Conservation (phyloP, 2,113 vertebrate species). For the Myiozetetes cayanensis region DNA sequence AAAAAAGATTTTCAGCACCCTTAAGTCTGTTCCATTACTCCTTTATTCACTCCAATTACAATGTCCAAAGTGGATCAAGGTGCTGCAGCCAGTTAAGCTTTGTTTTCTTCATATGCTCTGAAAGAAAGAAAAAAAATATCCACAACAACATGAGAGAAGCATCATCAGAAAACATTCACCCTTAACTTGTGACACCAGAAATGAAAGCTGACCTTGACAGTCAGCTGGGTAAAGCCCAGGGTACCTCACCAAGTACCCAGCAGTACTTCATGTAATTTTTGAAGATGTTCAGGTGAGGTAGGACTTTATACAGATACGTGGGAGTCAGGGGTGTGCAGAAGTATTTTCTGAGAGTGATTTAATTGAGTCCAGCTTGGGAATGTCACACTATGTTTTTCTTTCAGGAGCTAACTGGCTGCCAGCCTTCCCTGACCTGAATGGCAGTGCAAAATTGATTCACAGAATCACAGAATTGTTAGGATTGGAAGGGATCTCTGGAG, state of each 20-base stretch:
- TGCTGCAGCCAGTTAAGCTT: background rate
- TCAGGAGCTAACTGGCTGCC: background rate
- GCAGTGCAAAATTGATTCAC: background rate
- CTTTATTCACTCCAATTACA: background rate
- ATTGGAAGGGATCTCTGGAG: background rate
- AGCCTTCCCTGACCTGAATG: background rate
- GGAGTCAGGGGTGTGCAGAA: rapidly evolving
- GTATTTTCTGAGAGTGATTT: background rate
- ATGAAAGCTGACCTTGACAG: too few species aligned
- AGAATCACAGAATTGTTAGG: background rate
- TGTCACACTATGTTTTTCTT: background rate
- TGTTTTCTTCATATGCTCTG: background rate
- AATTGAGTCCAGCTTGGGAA: background rate
- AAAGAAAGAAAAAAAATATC: background rate
- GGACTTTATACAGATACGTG: background rate
- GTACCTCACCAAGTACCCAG: background rate
- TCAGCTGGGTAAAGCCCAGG: too few species aligned
- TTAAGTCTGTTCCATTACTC: background rate
- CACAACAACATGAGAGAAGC: background rate
- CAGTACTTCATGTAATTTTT: background rate
- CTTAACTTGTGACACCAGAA: too few species aligned
- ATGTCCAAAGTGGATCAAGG: background rate
- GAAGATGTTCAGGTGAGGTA: background rate
- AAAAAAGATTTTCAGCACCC: background rate
- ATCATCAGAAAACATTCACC: rapidly evolving